Evolutionary conservation across 2,797 vertebrate genomes (phyloP), one percentile per base, ranked within the genome.

Genomic region (Trachops cirrhosus): DNA sequence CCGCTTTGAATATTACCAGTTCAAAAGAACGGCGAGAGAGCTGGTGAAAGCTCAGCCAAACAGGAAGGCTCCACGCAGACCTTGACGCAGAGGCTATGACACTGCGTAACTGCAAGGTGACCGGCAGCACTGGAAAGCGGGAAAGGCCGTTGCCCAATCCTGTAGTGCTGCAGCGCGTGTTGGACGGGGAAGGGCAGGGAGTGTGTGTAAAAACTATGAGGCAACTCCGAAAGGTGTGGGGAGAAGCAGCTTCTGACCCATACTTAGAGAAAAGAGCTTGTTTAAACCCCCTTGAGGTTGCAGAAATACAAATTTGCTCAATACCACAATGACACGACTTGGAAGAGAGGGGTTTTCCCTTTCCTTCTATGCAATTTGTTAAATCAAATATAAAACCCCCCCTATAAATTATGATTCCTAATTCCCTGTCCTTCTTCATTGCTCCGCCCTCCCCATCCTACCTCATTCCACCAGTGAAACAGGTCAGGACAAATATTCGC

Each of bases 231-330:
- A 93, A 74, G 26, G 44, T 39, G 24, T 5, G 6, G 37, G 34
- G 32, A 67, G 70, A 41, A 54, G 26, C 39, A 32, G 39, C 46
- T 86, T 93, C 89, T 83, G 41, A 64, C 57, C 24, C 86, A 80
- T 16, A 32, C 46, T 91, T 54, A 46, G n/a, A 54, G 79, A 94
- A 48, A 67, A 87, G 52, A 37, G 14, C n/a, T 95, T 26, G 0
- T 57, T 39, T 37, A 50, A 1, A 32, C 5, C 12, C 24, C 8
- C 86, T 67, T 26, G 77, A 78, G 79, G 57, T 22, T 89, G 91
- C 88, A 75, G 87, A 96, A 97, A 93, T 41, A 70, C 46, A 67
- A 19, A 46, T 88, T 96, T 97, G 82, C 95, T 92, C 79, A 96
- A 96, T 50, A n/a, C 37, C 64, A 90, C 80, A 78, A 79, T 93